Evolutionary conservation across 2,888 invertebrate species (phyloP).

Genomic region (Drosophila setosimentum): DNA sequence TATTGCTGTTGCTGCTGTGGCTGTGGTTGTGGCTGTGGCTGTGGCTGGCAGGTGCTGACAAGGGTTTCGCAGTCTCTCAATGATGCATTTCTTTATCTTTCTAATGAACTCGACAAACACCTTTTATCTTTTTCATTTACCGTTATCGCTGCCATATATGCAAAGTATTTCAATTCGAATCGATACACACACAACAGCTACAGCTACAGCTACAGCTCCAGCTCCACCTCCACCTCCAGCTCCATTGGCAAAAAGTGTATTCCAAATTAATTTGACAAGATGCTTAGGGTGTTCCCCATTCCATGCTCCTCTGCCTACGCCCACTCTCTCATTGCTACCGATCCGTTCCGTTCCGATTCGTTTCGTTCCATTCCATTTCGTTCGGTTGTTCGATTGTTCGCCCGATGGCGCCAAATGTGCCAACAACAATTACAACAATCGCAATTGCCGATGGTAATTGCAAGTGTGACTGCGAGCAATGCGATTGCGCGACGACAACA

Average conservation of each 20-base stretch:
- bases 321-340: neutral
- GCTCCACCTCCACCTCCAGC: neutral
- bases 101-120: neutral
- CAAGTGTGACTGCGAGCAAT: constrained; percentile 72
- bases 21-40: neutral
- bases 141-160: neutral
- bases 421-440: constrained; percentile 81
- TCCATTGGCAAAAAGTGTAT: constrained; percentile 37
- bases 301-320: constrained; percentile 1
- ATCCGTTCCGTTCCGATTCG: constrained; percentile 1
- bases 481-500: constrained; percentile 58
- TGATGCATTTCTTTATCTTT: neutral
- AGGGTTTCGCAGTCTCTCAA: neutral
- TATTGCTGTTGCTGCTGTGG: neutral
- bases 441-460: constrained; percentile 76
- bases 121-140: neutral
- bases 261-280: constrained; percentile 79
- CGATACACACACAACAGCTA: neutral
- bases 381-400: constrained; percentile 9
- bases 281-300: constrained; percentile 45
- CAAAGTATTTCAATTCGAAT: neutral
- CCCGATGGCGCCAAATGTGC: constrained; percentile 72
- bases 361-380: neutral
- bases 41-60: neutral
- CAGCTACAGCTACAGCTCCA: too few species aligned